Evolutionary conservation across 1,140 invertebrate genomes (phyloP), one percentile per base, ranked within the genome.

Genomic region (Ips typographus): DNA sequence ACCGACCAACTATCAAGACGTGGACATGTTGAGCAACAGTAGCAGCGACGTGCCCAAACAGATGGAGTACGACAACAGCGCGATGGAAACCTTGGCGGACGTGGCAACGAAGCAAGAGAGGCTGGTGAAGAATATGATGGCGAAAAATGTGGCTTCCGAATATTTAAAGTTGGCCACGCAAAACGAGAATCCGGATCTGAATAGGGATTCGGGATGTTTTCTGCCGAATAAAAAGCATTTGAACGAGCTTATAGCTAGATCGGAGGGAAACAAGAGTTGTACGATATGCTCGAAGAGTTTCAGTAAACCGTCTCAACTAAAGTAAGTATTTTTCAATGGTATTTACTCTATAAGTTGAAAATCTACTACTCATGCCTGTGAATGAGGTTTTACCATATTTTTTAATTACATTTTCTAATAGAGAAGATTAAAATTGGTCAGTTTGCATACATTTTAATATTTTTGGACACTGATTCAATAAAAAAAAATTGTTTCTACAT

Each of bases 201-300:
- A 57, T 2, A 71, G 71, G 41, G 73, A 76, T 7, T 38, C 51
- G 1, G 69, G 61, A 59, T 74, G 66, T 39, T 68, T 62, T 53
- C 40, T 71, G 0, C 63, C 67, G 2, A 74, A 64, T 40, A 77
- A 77, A 49, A 75, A 76, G 6, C 60, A 41, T 39, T 73, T 77
- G 7, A 78, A 75, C 43, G 79, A 80, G 49, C 60, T 80, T 7
- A 78, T 80, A 51, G 77, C 75, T 4, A 80, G 79, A 52, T 72
- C 78, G 1, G 79, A 80, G 56, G 79, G 79, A 49, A 80, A 78
- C 64, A 80, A 79, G 66, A 80, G 74, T 69, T 98, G 96, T 79
- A 86, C 85, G 56, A 90, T 97, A 72, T 98, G 96, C 82, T 89
- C 91, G 65, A 98, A 96, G 82, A 89, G 89, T 66, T 98, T 98